Percentiles rank a stretch among this genome's conserved stretches.
These are phyloP conservation scores for Drosophila anomelani DNA, from an alignment of 2,888 invertebrate species.

Conservation along the genomic window DNA sequence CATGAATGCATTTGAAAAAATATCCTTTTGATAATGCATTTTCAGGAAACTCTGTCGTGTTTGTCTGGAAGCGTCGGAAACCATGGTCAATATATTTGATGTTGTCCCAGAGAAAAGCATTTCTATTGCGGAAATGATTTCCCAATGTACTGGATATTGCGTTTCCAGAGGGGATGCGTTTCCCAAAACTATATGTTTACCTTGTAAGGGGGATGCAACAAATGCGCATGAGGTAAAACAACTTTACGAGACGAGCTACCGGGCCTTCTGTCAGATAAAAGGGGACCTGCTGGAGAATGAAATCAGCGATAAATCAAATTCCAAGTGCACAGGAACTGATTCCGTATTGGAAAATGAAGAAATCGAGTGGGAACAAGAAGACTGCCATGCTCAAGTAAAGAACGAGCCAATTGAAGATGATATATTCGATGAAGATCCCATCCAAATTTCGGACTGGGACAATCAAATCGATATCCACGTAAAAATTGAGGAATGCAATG, in stretches of 20 bases:
- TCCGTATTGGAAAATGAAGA: too few species aligned
- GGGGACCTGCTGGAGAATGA: neutral
- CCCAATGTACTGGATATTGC: neutral
- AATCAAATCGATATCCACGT: neutral
- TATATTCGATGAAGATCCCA: neutral
- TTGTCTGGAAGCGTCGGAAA: neutral
- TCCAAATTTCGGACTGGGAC: neutral
- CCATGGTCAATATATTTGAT: neutral
- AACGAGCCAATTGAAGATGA: slow-evolving; percentile 2
- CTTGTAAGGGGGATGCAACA: neutral
- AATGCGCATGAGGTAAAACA: neutral
- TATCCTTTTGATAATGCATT: too few species aligned
- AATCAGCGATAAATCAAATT: neutral
- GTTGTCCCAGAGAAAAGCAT: neutral
- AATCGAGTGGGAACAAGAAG: neutral
- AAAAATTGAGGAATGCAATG: neutral
- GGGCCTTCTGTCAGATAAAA: neutral
- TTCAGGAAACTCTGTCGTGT: neutral
- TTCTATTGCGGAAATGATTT: neutral
- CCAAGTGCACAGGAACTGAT: neutral
- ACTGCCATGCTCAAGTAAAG: neutral
- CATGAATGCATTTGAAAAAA: too few species aligned
- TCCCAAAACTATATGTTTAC: neutral
- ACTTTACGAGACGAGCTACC: neutral
- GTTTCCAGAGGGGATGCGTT: neutral